Evolutionary conservation across 2,113 vertebrate species (phyloP).

Genomic region (Crotalus helleri): DNA sequence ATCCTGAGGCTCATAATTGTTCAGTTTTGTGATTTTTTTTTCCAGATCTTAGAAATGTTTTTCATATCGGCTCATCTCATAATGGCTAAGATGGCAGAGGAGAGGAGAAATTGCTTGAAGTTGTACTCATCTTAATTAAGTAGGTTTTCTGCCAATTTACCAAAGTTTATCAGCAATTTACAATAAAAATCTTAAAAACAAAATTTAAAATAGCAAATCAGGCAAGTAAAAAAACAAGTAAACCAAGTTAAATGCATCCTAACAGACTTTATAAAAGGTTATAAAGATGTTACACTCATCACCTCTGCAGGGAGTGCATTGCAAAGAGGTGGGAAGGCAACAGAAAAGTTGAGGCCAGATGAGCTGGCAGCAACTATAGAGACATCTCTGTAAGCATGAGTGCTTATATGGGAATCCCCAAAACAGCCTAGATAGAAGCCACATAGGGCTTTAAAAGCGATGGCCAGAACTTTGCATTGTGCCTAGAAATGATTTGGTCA

Average conservation of each 20-base stretch:
- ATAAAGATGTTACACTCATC: neutral
- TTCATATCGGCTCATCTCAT: neutral
- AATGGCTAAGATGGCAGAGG: neutral
- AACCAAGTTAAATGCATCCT: neutral
- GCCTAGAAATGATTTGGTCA: neutral
- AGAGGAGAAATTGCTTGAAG: neutral
- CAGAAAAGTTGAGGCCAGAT: neutral
- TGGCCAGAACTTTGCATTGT: neutral
- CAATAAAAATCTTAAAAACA: neutral
- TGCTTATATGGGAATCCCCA: neutral
- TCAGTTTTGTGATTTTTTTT: neutral
- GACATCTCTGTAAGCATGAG: neutral
- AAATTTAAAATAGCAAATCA: neutral
- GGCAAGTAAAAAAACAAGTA: neutral
- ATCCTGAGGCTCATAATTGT: neutral
- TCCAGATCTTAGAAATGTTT: slow-evolving; percentile 1
- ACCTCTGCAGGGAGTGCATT: neutral
- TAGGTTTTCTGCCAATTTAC: neutral
- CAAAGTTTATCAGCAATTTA: neutral
- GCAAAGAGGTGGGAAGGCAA: neutral
- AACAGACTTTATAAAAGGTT: neutral
- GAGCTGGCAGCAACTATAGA: neutral
- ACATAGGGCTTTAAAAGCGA: neutral
- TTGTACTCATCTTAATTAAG: neutral
- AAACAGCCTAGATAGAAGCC: neutral